Evolutionary conservation across 2,888 invertebrate species (phyloP).

Genomic region (Cylloceria caligata): DNA sequence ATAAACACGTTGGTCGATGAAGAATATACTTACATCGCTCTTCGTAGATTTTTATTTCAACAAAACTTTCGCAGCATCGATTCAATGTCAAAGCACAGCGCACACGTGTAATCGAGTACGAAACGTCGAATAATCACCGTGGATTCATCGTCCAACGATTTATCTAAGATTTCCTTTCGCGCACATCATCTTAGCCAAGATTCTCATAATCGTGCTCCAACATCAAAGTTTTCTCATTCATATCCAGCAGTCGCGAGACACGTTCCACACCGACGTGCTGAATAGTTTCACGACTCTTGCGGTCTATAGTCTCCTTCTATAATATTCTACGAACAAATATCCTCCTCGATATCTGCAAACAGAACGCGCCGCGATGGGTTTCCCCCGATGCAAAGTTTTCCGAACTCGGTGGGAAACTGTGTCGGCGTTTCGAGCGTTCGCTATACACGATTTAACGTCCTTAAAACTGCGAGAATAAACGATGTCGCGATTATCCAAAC

Average conservation of each 20-base stretch:
- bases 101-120: conserved; percentile 33
- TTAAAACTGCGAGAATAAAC: too few species aligned
- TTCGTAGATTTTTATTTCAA: neutral
- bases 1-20: neutral
- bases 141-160: conserved; percentile 18
- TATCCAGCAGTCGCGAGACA: neutral
- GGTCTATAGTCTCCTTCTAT: neutral
- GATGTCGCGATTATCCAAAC: conserved; percentile 9
- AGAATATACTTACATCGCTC: neutral
- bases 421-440: neutral
- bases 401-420: conserved; percentile 8
- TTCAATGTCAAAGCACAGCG: neutral
- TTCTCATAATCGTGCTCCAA: conserved; percentile 32
- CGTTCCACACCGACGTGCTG: neutral
- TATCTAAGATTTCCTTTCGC: conserved; percentile 4
- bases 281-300: conserved; percentile 29
- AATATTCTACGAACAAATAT: too few species aligned
- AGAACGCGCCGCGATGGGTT: conserved; percentile 10
- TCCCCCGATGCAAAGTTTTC: conserved; percentile 13
- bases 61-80: conserved; percentile 8
- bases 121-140: conserved; percentile 13
- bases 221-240: conserved; percentile 43
- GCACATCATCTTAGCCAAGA: conserved; percentile 6
- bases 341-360: conserved; percentile 38
- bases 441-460: neutral